phyloP scores from a whole-genome alignment of 1,140 invertebrate species.

The Monomorium pharaonis region DNA sequence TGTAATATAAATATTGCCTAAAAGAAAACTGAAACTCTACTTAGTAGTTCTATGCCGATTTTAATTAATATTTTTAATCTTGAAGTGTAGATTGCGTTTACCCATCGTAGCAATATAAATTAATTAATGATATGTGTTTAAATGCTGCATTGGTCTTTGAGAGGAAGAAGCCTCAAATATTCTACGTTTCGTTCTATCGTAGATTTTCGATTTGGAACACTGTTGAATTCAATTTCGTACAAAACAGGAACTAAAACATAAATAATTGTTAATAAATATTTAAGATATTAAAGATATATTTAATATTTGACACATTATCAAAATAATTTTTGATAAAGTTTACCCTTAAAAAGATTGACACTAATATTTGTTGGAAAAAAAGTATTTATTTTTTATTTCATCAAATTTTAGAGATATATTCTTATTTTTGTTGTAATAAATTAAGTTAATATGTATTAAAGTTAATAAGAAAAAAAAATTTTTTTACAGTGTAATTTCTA shows the following conservation, averaged over 20 bases:
- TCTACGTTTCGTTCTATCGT: not conserved
- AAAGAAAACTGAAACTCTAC: not conserved
- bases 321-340: not conserved
- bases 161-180: not conserved
- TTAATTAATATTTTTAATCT: not conserved
- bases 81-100: not conserved
- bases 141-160: not conserved
- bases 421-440: too few species aligned
- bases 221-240: not conserved
- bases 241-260: constrained; percentile 24
- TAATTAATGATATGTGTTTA: not conserved
- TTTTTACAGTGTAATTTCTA: too few species aligned
- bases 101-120: not conserved
- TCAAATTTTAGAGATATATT: too few species aligned
- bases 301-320: not conserved
- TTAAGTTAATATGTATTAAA: too few species aligned
- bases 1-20: not conserved
- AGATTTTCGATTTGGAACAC: not conserved
- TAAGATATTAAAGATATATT: not conserved
- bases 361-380: too few species aligned
- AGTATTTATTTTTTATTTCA: too few species aligned
- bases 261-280: not conserved
- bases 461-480: too few species aligned
- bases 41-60: not conserved
- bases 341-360: not conserved